phyloP scores from a whole-genome alignment of 2,797 vertebrate species.

The Perodicticus potto region DNA sequence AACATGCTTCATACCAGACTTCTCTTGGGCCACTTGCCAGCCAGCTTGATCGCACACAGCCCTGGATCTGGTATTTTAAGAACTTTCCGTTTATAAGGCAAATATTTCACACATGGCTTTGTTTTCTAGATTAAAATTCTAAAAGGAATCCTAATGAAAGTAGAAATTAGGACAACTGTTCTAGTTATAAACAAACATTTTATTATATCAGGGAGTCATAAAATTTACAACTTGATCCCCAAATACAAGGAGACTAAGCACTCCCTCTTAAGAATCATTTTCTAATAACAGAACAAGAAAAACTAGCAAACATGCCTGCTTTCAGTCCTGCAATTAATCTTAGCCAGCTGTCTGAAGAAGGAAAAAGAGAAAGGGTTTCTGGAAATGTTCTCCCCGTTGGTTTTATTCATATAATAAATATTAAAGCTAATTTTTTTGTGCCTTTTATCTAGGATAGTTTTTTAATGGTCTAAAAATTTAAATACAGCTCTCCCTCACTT shows the following conservation, averaged over 20 bases:
- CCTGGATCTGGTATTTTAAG: background rate
- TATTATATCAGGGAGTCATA: slow-evolving; percentile 7
- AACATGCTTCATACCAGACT: background rate
- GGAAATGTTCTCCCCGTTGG: slow-evolving; percentile 49
- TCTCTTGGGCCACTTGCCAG: background rate
- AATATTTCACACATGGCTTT: background rate
- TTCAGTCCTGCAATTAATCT: slow-evolving; percentile 52
- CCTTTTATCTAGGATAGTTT: slow-evolving; percentile 73
- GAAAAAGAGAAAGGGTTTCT: slow-evolving; percentile 23
- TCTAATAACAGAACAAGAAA: slow-evolving; percentile 55
- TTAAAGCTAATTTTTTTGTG: slow-evolving; percentile 71
- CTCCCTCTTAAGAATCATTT: slow-evolving; percentile 1
- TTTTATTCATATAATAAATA: slow-evolving; percentile 78
- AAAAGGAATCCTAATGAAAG: slow-evolving; percentile 6
- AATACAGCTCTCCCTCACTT: slow-evolving; percentile 69
- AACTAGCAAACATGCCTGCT: slow-evolving; percentile 29
- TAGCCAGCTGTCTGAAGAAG: background rate
- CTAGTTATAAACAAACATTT: slow-evolving; percentile 42
- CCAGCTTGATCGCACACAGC: background rate
- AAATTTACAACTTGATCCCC: slow-evolving; percentile 60
- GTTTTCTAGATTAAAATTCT: slow-evolving; percentile 51
- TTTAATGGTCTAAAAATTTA: slow-evolving; percentile 75
- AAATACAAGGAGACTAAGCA: background rate
- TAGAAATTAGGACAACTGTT: slow-evolving; percentile 4
- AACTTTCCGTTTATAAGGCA: background rate